Evolutionary conservation across 2,113 vertebrate genomes (phyloP).

Genomic region (Myocastor coypus): DNA sequence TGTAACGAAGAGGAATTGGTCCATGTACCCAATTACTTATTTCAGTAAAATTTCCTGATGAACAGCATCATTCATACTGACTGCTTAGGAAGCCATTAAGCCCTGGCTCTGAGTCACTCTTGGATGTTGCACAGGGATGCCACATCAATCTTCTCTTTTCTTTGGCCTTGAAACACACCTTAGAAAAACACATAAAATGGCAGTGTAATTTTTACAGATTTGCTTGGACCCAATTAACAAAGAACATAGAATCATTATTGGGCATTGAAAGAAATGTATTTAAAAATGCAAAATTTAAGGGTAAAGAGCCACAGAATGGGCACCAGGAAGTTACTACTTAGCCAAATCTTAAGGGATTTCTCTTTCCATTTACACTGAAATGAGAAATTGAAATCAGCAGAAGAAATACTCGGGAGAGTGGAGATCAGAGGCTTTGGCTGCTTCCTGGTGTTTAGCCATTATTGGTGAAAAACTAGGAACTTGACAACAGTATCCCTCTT

Average conservation of each 20-base stretch:
- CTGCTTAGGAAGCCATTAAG: constrained; percentile 65
- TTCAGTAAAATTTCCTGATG: constrained; percentile 65
- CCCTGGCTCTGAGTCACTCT: constrained; percentile 49
- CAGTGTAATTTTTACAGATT: constrained; percentile 52
- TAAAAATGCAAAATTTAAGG: constrained; percentile 41
- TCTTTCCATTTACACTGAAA: background rate
- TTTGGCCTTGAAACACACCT: constrained; percentile 34
- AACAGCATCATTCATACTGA: constrained; percentile 60
- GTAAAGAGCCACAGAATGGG: background rate
- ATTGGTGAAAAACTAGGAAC: background rate
- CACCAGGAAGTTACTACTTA: background rate
- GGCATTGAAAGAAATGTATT: background rate
- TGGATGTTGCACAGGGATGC: background rate
- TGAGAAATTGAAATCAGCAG: background rate
- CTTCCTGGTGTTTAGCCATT: background rate
- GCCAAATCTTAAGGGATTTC: background rate
- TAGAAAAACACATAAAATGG: constrained; percentile 39
- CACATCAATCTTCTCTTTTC: constrained; percentile 53
- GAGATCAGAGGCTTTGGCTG: background rate
- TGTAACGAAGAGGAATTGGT: constrained; percentile 49
- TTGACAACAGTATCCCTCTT: background rate
- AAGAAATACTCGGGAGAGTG: background rate
- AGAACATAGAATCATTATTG: constrained; percentile 43
- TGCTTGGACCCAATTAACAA: constrained; percentile 41
- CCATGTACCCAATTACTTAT: constrained; percentile 67